Evolutionary conservation across 1,140 invertebrate species (phyloP).

Genomic region (Muscidifurax raptorellus): DNA sequence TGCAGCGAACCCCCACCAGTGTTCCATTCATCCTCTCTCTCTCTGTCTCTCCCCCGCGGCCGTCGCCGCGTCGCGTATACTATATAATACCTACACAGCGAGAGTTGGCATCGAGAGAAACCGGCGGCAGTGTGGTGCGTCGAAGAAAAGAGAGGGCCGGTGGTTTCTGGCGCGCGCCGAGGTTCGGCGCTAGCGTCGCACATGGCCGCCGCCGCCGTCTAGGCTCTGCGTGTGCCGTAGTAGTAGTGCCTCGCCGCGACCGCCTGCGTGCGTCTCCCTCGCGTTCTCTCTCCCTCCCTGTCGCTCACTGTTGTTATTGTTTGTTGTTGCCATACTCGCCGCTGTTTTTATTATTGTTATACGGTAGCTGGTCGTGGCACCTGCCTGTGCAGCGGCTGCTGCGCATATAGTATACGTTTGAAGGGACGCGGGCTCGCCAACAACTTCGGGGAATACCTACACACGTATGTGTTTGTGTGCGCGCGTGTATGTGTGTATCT

Average conservation of each 20-base stretch:
- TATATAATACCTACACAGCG: not conserved
- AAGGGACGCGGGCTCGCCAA: not conserved
- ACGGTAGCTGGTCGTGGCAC: slow-evolving; percentile 35
- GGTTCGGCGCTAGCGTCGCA: slow-evolving; percentile 60
- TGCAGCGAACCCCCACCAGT: too few relatives aligned
- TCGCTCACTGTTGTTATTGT: too few relatives aligned
- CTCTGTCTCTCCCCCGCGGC: not conserved
- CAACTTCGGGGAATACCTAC: too few relatives aligned
- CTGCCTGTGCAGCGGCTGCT: not conserved
- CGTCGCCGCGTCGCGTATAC: not conserved
- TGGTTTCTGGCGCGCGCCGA: slow-evolving; percentile 8
- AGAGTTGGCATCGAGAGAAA: not conserved
- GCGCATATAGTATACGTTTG: not conserved
- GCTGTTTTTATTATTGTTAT: not conserved
- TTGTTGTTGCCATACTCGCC: too few relatives aligned
- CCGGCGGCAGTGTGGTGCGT: not conserved
- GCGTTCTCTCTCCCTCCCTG: not conserved
- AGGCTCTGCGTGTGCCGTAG: slow-evolving; percentile 63
- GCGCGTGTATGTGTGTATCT: not conserved
- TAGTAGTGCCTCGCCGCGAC: slow-evolving; percentile 36
- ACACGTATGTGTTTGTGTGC: not conserved
- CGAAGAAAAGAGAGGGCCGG: not conserved
- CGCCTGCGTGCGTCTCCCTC: slow-evolving; percentile 1
- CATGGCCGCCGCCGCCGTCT: slow-evolving; percentile 65
- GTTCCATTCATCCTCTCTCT: not conserved